Conservation (phyloP, 1,140 invertebrate genomes). For the Drosophila prosaltans region DNA sequence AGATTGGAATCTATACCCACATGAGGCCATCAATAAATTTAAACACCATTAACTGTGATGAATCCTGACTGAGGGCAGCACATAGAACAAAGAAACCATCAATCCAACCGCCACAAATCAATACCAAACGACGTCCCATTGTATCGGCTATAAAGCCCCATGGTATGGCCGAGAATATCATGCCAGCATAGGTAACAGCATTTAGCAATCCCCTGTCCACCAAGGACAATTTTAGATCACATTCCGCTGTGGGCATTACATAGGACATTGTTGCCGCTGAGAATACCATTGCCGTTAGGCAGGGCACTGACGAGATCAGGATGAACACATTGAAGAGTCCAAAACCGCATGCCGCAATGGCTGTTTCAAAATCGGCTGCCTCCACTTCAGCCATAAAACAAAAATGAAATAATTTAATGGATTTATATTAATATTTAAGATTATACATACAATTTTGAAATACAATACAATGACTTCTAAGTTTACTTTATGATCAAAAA, state of each 20-base stretch:
- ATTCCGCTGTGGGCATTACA: conserved; percentile 88
- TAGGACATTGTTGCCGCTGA: conserved; percentile 87
- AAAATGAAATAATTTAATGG: not conserved
- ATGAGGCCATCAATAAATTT: conserved; percentile 90
- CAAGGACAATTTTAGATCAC: conserved; percentile 87
- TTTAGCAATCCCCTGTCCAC: conserved; percentile 88
- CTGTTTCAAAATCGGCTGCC: conserved; percentile 86
- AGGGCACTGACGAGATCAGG: conserved; percentile 86
- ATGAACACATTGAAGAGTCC: conserved; percentile 88
- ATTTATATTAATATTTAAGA: not conserved
- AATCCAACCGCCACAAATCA: conserved; percentile 88
- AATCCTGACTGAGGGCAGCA: conserved; percentile 88
- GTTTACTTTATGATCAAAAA: not conserved
- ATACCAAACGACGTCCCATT: conserved; percentile 88
- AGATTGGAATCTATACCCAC: conserved; percentile 82
- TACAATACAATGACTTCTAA: not conserved
- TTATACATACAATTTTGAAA: not conserved
- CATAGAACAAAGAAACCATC: conserved; percentile 87
- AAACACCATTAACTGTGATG: conserved; percentile 87
- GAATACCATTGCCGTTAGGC: conserved; percentile 86
- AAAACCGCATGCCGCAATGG: conserved; percentile 85
- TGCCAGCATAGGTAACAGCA: conserved; percentile 89
- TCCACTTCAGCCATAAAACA: conserved; percentile 32
- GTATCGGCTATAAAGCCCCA: conserved; percentile 93
- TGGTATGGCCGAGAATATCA: conserved; percentile 90